phyloP scores from a whole-genome alignment of 2,888 invertebrate species.

The Micoletzkya japonica region DNA sequence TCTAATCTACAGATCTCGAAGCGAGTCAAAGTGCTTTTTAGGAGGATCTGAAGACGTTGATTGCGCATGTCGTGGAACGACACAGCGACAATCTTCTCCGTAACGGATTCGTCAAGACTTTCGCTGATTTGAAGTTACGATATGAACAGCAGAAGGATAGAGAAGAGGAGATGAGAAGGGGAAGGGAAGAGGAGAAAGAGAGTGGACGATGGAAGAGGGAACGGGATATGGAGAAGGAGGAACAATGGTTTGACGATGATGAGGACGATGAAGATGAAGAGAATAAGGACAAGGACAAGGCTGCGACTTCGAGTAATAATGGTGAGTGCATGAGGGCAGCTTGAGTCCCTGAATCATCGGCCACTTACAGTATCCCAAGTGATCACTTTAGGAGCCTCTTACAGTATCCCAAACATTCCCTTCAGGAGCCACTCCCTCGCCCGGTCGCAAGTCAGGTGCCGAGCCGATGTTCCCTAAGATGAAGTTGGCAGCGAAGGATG shows the following conservation, averaged over 20 bases:
- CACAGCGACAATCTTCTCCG: constrained; percentile 91
- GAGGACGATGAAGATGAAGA: constrained; percentile 49
- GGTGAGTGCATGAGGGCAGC: not conserved
- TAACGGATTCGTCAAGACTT: constrained; percentile 96
- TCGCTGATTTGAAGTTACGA: constrained; percentile 65
- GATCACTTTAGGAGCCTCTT: constrained; percentile 10
- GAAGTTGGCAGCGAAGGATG: constrained; percentile 23
- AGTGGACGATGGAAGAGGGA: constrained; percentile 41
- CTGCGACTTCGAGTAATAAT: constrained; percentile 24
- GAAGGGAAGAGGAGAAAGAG: constrained; percentile 31
- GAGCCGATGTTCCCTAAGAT: constrained; percentile 58
- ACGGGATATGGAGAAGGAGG: constrained; percentile 50
- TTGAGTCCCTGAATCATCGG: no score
- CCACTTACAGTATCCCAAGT: constrained; percentile 6
- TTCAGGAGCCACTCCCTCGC: constrained; percentile 10
- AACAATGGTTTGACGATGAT: constrained; percentile 59
- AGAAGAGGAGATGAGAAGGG: constrained; percentile 38
- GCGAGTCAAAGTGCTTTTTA: constrained; percentile 41
- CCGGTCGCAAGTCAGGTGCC: constrained; percentile 51
- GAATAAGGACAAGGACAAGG: constrained; percentile 33
- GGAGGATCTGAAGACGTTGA: constrained; percentile 69
- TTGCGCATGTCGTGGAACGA: constrained; percentile 89
- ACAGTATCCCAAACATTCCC: no score
- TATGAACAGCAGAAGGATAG: constrained; percentile 47
- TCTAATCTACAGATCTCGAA: not conserved